Evolutionary conservation across 2,113 vertebrate species (phyloP).

Genomic region (Piaya cayana): DNA sequence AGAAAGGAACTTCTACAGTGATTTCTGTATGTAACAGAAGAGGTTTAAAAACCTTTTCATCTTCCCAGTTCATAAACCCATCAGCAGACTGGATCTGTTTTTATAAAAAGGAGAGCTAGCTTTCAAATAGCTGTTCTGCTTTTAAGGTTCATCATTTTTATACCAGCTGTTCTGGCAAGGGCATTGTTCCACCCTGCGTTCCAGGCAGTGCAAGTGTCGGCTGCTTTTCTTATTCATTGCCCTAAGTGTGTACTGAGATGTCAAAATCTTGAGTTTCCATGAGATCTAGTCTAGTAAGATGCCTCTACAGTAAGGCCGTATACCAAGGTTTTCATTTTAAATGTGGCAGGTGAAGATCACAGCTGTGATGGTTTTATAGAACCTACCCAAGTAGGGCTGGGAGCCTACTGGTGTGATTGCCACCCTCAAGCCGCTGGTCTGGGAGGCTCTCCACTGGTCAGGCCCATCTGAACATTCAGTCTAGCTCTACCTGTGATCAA

Average conservation of each 20-base stretch:
- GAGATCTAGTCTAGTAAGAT: neutral
- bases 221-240: slow-evolving; percentile 16
- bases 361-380: neutral
- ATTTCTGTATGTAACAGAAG: neutral
- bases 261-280: neutral
- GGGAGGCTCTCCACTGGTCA: neutral
- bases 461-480: neutral
- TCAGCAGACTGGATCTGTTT: neutral
- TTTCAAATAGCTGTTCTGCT: neutral
- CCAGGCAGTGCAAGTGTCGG: neutral
- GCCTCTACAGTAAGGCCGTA: neutral
- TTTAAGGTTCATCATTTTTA: slow-evolving; percentile 35
- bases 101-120: neutral
- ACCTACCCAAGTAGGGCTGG: neutral
- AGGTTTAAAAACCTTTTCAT: slow-evolving; percentile 1
- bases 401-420: neutral
- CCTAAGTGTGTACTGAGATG: neutral
- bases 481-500: neutral
- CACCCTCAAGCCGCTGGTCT: neutral
- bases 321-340: neutral
- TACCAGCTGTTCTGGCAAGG: neutral
- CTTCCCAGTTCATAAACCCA: neutral
- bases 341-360: neutral
- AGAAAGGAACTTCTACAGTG: neutral
- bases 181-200: neutral